Conservation (phyloP, 2,797 vertebrate species). For the Malurus splendens region DNA sequence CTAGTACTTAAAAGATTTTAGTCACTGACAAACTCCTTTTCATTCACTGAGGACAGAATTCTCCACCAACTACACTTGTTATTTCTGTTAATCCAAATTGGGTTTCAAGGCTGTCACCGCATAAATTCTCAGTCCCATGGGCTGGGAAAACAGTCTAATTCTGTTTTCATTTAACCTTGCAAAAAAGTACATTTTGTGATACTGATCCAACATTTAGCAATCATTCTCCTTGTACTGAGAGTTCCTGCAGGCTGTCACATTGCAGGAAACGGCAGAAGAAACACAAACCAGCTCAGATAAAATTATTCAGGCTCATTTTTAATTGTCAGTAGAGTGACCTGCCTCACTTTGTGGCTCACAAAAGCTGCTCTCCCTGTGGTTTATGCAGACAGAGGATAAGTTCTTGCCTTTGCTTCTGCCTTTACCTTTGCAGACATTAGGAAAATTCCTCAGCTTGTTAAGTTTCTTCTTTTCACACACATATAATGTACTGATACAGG, state of each 20-base stretch:
- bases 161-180: slow-evolving; percentile 31
- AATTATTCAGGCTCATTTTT: neutral
- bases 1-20: neutral
- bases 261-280: neutral
- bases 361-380: neutral
- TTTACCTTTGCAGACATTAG: neutral
- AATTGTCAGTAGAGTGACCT: neutral
- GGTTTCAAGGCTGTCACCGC: neutral
- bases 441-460: neutral
- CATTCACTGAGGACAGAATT: neutral
- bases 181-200: neutral
- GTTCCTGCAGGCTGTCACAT: neutral
- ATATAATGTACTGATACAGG: neutral
- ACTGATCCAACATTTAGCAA: neutral
- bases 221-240: neutral
- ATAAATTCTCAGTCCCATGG: slow-evolving; percentile 3
- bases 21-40: neutral
- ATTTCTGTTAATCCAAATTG: slow-evolving; percentile 27
- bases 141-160: neutral
- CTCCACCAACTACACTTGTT: neutral
- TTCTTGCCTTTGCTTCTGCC: neutral
- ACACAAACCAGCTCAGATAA: neutral
- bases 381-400: neutral
- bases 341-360: neutral
- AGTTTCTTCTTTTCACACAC: neutral